These are phyloP conservation scores for Nemapogon koenigi DNA, from an alignment of 2,888 invertebrate genomes.

Conservation along the genomic window DNA sequence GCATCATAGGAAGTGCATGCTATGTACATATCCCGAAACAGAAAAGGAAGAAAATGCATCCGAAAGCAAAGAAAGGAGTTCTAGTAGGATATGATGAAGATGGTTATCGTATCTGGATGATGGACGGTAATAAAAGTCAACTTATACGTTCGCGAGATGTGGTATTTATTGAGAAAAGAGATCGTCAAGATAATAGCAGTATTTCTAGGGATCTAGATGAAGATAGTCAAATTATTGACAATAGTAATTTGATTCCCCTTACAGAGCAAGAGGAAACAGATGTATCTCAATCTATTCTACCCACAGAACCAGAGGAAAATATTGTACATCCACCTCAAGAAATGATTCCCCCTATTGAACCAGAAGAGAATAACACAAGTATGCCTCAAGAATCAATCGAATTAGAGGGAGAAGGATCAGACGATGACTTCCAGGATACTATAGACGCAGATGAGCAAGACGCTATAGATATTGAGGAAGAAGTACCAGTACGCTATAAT, in stretches of 20 bases:
- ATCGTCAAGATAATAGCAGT: neutral
- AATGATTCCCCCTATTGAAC: neutral
- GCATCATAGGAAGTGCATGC: slow-evolving; percentile 17
- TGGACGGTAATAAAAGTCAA: neutral
- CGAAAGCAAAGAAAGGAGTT: slow-evolving; percentile 10
- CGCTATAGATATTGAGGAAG: neutral
- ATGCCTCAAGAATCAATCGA: neutral
- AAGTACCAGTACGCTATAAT: neutral
- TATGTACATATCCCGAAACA: slow-evolving; percentile 17
- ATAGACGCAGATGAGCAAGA: neutral
- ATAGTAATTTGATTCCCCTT: neutral
- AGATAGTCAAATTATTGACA: neutral
- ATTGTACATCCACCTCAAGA: neutral
- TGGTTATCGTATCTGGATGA: neutral
- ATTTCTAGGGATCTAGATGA: neutral
- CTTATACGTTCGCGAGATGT: slow-evolving; percentile 10
- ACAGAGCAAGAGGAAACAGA: slow-evolving; percentile 1
- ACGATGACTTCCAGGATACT: neutral
- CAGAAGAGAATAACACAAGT: neutral
- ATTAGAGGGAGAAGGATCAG: neutral
- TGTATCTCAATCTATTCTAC: neutral
- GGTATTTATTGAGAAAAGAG: slow-evolving; percentile 10
- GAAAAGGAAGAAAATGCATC: slow-evolving; percentile 14
- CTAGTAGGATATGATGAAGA: slow-evolving; percentile 15
- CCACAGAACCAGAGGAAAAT: neutral